These are phyloP conservation scores for Acromyrmex charruanus DNA, from an alignment of 1,140 invertebrate genomes.

Conservation along the genomic window DNA sequence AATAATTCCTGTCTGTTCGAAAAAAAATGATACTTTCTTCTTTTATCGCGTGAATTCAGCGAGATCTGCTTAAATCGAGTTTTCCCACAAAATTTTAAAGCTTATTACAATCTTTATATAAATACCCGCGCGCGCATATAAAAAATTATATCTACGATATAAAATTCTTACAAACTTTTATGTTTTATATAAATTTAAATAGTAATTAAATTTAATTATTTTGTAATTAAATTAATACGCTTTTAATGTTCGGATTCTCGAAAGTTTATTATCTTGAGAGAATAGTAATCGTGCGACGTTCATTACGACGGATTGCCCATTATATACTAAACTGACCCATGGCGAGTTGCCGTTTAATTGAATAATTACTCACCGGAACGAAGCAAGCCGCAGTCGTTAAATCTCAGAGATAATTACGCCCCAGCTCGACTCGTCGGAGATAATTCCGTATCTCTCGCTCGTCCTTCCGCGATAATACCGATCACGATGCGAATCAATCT, in stretches of 20 bases:
- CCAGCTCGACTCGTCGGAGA: constrained; percentile 49
- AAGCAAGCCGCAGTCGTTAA: constrained; percentile 64
- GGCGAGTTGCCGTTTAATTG: constrained; percentile 57
- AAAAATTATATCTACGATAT: background rate
- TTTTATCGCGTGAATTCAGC: background rate
- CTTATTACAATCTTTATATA: background rate
- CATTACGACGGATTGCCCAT: constrained; percentile 15
- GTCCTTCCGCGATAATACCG: constrained; percentile 26
- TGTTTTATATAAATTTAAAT: too few relatives aligned
- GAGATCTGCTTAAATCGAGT: background rate
- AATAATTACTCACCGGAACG: constrained; percentile 72
- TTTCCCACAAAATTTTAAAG: background rate
- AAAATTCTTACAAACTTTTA: background rate
- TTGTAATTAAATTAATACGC: background rate
- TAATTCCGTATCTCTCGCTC: constrained; percentile 52
- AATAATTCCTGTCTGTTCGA: background rate
- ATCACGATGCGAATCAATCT: constrained; percentile 25
- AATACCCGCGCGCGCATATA: background rate
- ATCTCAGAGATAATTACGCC: constrained; percentile 65
- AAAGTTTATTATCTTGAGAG: background rate
- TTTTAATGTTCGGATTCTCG: background rate
- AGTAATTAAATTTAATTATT: background rate
- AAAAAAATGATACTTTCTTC: background rate
- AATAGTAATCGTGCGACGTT: background rate
- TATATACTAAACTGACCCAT: constrained; percentile 28